Percentiles rank a stretch among this genome's conserved stretches.
These are phyloP conservation scores for Pogonomyrmex californicus DNA, from an alignment of 1,140 invertebrate genomes.

Conservation along the genomic window DNA sequence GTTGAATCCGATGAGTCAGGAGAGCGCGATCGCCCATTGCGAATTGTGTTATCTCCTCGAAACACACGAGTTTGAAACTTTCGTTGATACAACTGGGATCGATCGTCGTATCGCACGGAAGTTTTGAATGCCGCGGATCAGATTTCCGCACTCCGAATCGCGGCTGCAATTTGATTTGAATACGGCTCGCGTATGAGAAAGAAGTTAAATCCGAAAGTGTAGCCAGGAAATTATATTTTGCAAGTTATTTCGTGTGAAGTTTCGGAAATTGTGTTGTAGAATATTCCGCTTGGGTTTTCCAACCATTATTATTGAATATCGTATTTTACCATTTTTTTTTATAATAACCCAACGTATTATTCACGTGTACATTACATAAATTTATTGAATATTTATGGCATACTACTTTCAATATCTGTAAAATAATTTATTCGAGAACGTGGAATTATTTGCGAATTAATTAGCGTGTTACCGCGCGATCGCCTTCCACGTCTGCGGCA, in stretches of 20 bases:
- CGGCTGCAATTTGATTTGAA: background rate
- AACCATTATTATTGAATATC: too few relatives aligned
- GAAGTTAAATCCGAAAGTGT: background rate
- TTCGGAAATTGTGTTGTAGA: too few relatives aligned
- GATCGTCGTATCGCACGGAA: conserved; percentile 5
- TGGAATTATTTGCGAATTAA: background rate
- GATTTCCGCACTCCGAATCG: background rate
- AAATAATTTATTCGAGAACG: background rate
- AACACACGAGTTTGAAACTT: conserved; percentile 4
- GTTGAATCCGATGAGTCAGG: background rate
- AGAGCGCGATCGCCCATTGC: conserved; percentile 6
- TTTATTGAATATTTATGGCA: background rate
- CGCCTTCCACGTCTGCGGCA: background rate
- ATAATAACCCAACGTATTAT: background rate
- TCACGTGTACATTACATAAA: background rate
- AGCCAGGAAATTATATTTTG: background rate
- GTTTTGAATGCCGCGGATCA: background rate
- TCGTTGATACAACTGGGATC: background rate
- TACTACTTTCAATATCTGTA: background rate
- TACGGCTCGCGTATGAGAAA: background rate
- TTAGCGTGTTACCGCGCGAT: background rate
- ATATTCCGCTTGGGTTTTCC: too few relatives aligned
- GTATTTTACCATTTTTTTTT: too few relatives aligned
- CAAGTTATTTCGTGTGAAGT: too few relatives aligned
- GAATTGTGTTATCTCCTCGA: background rate